Conservation (phyloP, 2,113 vertebrate species). For the Carassius gibelio region DNA sequence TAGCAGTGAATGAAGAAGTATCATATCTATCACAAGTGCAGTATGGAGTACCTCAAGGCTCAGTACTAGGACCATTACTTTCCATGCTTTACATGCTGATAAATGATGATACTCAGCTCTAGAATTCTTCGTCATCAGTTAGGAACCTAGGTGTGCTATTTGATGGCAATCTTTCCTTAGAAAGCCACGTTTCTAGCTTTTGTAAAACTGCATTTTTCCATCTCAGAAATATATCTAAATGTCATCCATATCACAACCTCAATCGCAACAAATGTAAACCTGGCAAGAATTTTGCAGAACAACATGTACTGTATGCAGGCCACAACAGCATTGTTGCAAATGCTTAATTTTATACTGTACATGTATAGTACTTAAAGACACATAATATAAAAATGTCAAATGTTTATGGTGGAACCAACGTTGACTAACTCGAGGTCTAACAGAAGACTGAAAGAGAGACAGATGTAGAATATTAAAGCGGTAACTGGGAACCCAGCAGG, state of each 20-base stretch:
- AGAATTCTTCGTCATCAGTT: too few relatives aligned
- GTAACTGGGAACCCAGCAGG: background rate
- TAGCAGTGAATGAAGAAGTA: too few relatives aligned
- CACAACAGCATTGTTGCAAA: background rate
- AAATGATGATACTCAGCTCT: too few relatives aligned
- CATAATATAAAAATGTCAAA: background rate
- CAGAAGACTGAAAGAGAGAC: background rate
- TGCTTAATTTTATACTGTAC: background rate
- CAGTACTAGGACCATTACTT: too few relatives aligned
- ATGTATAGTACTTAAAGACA: background rate
- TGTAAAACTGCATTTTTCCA: too few relatives aligned
- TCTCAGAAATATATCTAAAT: background rate
- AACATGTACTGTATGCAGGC: background rate
- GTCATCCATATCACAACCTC: background rate
- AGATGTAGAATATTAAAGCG: background rate
- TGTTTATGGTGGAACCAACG: background rate
- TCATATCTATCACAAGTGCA: too few relatives aligned
- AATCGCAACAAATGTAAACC: background rate
- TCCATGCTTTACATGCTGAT: too few relatives aligned
- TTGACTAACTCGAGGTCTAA: background rate
- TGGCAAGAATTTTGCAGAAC: background rate
- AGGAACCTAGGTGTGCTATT: too few relatives aligned
- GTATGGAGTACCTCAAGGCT: too few relatives aligned
- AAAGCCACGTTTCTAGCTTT: too few relatives aligned
- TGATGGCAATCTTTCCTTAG: too few relatives aligned